phyloP scores from a whole-genome alignment of 2,888 invertebrate genomes.

The Zaprionus obscuricornis region DNA sequence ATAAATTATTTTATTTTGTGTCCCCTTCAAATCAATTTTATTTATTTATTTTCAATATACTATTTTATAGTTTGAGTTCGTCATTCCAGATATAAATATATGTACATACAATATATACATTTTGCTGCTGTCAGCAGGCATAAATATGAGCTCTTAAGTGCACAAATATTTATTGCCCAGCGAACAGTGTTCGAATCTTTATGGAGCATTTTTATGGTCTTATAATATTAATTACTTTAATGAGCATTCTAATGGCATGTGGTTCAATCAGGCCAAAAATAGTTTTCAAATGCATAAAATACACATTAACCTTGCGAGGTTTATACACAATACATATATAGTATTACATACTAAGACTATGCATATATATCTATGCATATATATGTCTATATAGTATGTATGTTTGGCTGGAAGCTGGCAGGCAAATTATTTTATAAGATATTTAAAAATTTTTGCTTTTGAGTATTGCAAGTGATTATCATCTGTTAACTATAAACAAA shows the following conservation, averaged over 20 bases:
- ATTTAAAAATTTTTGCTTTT: conserved; percentile 2
- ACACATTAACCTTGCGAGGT: conserved; percentile 33
- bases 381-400: not conserved
- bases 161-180: conserved; percentile 55
- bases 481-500: conserved; percentile 25
- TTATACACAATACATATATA: no score
- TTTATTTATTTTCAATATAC: conserved; percentile 54
- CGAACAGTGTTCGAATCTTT: conserved; percentile 41
- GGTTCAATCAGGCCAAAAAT: conserved; percentile 20
- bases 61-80: conserved; percentile 42
- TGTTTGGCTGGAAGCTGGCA: conserved; percentile 15
- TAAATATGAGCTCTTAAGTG: conserved; percentile 50
- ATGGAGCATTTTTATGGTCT: conserved; percentile 50
- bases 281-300: conserved; percentile 20
- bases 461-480: conserved; percentile 14
- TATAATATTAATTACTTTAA: conserved; percentile 46
- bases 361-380: no score
- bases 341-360: no score
- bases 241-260: conserved; percentile 39
- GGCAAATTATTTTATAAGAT: conserved; percentile 10
- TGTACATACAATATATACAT: no score
- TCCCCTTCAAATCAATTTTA: conserved; percentile 48
- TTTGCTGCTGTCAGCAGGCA: conserved; percentile 56
- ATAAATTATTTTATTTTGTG: conserved; percentile 6
- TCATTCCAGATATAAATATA: conserved; percentile 49